Evolutionary conservation across 2,888 invertebrate genomes (phyloP), one percentile per base, ranked within the genome.

Genomic region (Drosophila mimica): DNA sequence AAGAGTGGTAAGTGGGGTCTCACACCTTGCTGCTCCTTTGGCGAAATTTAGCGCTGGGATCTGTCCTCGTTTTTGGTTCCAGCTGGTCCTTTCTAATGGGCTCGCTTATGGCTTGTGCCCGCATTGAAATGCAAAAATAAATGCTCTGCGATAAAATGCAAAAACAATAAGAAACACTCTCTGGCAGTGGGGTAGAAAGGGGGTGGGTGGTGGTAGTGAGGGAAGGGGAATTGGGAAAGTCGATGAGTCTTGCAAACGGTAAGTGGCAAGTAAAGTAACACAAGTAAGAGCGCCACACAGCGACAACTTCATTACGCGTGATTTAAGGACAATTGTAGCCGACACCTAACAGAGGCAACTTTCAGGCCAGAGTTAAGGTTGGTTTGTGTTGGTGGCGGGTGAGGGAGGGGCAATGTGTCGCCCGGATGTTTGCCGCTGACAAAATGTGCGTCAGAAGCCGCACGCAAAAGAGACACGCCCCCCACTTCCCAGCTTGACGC

Each of bases 221-320:
- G 25, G 25, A 3, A 25, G 25, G 25, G 25, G 11, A 43, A 43
- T 8, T 46, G 13, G 20, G 20, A 20, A 8, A 8, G 25, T 15
- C 43, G 59, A 11, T 30, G 48, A 20, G 59, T 20, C 36, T 53
- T 34, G 34, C 33, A 46, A 40, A n/a, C 34, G 31, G 65, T 40
- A 48, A 40, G 68, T 48, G 43, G 46, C 36, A 67, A 54, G 40
- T 11, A 34, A 25, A 70, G 25, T 62, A 75, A 66, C 65, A 74
- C 79, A 70, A 79, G 75, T 74, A 63, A 53, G 40, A 36, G 52
- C 36, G 20, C 43, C 56, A 52, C 43, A 76, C 69, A 70, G 79
- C 81, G 80, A 91, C 91, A 90, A 90, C 90, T 91, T 91, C 91
- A 91, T 91, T 91, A 91, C 91, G 91, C 82, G 91, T 91, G 91